Conservation (phyloP, 1,140 invertebrate genomes). For the Pogonognathellus flavescens region DNA sequence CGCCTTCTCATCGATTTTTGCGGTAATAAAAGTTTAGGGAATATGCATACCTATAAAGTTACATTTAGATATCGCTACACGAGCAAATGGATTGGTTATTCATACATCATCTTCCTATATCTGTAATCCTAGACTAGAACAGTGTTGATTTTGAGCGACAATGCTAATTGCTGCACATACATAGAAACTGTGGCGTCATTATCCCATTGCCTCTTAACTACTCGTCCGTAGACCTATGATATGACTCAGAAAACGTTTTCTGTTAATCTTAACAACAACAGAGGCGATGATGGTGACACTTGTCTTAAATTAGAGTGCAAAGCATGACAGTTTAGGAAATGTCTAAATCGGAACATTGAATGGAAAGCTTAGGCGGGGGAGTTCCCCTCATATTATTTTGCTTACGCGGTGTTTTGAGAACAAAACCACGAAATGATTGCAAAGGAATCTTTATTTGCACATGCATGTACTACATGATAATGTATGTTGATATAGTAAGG, state of each 20-base stretch:
- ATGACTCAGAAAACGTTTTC: not conserved
- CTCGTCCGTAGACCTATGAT: not conserved
- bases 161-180: too few relatives aligned
- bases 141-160: too few relatives aligned
- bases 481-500: not conserved
- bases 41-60: too few relatives aligned
- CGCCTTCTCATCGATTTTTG: too few relatives aligned
- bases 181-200: too few relatives aligned
- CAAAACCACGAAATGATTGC: not conserved
- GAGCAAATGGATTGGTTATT: too few relatives aligned
- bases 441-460: not conserved
- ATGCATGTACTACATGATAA: not conserved
- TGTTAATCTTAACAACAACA: not conserved
- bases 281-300: not conserved
- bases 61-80: too few relatives aligned
- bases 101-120: too few relatives aligned
- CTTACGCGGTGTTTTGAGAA: not conserved
- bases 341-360: not conserved
- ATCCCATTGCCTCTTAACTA: not conserved
- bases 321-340: constrained; percentile 29
- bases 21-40: too few relatives aligned
- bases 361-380: constrained; percentile 31
- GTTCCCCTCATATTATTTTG: not conserved
- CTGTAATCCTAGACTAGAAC: too few relatives aligned
- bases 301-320: not conserved